Conservation (phyloP, 2,888 invertebrate genomes). For the Priocnemis perturbator region DNA sequence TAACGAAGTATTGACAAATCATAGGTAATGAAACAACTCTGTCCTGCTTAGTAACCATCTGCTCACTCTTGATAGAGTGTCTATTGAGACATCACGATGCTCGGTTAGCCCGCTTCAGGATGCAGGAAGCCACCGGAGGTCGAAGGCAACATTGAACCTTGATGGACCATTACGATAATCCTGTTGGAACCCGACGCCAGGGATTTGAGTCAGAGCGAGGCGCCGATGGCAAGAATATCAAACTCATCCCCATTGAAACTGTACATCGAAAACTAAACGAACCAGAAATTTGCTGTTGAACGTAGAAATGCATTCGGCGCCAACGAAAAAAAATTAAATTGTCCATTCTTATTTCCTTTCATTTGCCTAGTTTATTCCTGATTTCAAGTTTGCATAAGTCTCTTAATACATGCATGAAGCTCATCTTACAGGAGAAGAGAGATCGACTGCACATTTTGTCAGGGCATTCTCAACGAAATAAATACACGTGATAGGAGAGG, state of each 20-base stretch:
- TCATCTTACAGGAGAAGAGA: constrained; percentile 22
- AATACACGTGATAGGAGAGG: constrained; percentile 52
- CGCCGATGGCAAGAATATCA: constrained; percentile 58
- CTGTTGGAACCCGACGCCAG: constrained; percentile 65
- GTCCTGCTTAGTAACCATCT: too few relatives aligned
- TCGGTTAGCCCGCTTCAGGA: constrained; percentile 31
- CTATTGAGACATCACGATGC: too few relatives aligned
- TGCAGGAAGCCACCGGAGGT: constrained; percentile 43
- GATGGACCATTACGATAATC: constrained; percentile 71
- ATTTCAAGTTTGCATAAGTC: too few relatives aligned
- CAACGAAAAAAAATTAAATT: too few relatives aligned
- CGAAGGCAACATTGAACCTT: constrained; percentile 65
- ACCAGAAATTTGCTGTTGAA: too few relatives aligned
- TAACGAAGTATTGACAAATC: too few relatives aligned
- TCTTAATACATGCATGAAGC: constrained; percentile 11
- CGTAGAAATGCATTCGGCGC: too few relatives aligned
- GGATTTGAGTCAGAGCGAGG: constrained; percentile 62
- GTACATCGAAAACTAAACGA: too few relatives aligned
- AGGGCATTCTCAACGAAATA: constrained; percentile 46
- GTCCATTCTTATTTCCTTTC: too few relatives aligned
- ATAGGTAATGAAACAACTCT: too few relatives aligned
- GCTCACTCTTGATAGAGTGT: too few relatives aligned
- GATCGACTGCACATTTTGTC: constrained; percentile 47
- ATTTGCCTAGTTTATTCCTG: too few relatives aligned
- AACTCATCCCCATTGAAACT: constrained; percentile 31